A percentile compares a stretch with the other conserved stretches of the same genome.
phyloP scores from a whole-genome alignment of 1,140 invertebrate species.

The Adoxophyes honmai region DNA sequence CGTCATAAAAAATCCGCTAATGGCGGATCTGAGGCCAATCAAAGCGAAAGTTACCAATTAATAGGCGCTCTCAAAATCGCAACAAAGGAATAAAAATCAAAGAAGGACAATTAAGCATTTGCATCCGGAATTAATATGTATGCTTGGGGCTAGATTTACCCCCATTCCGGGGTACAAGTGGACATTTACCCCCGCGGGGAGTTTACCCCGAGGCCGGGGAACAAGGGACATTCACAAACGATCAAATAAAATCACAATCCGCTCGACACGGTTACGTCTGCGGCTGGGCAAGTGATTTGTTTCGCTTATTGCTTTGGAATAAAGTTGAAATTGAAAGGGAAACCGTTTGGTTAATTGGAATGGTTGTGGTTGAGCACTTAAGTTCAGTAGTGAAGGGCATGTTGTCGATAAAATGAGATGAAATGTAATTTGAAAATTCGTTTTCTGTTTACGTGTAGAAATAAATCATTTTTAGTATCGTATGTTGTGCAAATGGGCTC shows the following conservation, averaged over 20 bases:
- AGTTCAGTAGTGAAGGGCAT: slow-evolving; percentile 4
- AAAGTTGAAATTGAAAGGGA: slow-evolving; percentile 25
- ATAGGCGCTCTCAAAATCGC: too few relatives aligned
- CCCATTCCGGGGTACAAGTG: neutral
- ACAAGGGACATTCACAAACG: slow-evolving; percentile 42
- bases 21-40: too few relatives aligned
- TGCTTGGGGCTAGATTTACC: neutral
- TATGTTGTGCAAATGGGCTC: too few relatives aligned
- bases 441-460: too few relatives aligned
- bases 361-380: slow-evolving; percentile 22
- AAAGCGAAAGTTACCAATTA: too few relatives aligned
- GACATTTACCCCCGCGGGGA: neutral
- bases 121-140: too few relatives aligned
- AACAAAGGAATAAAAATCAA: too few relatives aligned
- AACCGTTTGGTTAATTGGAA: slow-evolving; percentile 10
- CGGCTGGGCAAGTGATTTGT: neutral
- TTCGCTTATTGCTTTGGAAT: slow-evolving; percentile 22
- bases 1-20: too few relatives aligned
- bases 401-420: too few relatives aligned
- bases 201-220: neutral
- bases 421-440: too few relatives aligned
- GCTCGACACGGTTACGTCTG: slow-evolving; percentile 20
- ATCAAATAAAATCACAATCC: slow-evolving; percentile 66
- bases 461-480: too few relatives aligned
- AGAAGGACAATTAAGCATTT: too few relatives aligned